Conservation (phyloP, 2,797 vertebrate species). For the Kryptopterus vitreolus region DNA sequence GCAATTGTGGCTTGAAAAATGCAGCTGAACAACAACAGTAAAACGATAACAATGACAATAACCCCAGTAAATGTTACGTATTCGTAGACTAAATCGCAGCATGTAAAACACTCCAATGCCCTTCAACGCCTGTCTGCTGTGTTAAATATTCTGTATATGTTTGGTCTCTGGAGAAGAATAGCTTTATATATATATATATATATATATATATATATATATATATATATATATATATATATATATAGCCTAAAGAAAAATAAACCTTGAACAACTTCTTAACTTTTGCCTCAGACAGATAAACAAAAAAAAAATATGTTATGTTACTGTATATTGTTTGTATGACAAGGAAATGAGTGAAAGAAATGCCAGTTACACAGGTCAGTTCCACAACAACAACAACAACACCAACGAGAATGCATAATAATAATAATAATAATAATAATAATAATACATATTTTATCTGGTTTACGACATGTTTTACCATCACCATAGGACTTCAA, state of each 20-base stretch:
- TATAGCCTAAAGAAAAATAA: too few relatives aligned
- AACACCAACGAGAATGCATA: too few relatives aligned
- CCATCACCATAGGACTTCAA: constrained; percentile 5
- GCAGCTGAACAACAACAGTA: not conserved
- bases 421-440: too few relatives aligned
- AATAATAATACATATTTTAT: not conserved
- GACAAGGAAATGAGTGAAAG: too few relatives aligned
- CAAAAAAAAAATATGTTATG: not conserved
- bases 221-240: too few relatives aligned
- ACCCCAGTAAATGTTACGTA: not conserved
- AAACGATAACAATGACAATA: not conserved
- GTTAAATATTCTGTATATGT: not conserved
- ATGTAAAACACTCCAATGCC: not conserved
- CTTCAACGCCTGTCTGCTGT: not conserved
- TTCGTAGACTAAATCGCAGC: not conserved
- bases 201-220: too few relatives aligned
- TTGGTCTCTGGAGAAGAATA: not conserved
- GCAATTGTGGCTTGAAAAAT: not conserved
- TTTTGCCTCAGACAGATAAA: not conserved
- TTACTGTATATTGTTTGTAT: not conserved
- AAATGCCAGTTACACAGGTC: not conserved
- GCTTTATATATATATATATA: too few relatives aligned
- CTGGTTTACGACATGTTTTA: not conserved
- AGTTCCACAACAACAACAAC: too few relatives aligned
- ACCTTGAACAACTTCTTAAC: too few relatives aligned